A percentile compares a stretch with the other conserved stretches of the same genome.
Evolutionary conservation across 2,888 invertebrate species (phyloP).

Genomic region (Rhogogaster chlorosoma): DNA sequence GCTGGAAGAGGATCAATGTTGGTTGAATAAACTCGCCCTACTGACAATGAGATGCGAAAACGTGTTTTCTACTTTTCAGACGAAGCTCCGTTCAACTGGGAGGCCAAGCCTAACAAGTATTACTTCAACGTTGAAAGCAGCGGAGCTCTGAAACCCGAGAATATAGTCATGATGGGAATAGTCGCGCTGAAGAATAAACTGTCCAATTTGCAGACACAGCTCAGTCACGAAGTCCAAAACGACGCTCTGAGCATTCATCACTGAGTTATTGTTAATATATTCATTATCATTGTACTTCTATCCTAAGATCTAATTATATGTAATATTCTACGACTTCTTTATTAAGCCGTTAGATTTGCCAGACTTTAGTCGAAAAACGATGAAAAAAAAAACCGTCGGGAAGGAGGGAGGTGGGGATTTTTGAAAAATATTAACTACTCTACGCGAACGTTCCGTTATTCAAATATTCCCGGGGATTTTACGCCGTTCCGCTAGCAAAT

Average conservation of each 20-base stretch:
- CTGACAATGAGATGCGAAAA: slow-evolving; percentile 8
- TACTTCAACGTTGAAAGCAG: slow-evolving; percentile 98
- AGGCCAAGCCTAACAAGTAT: slow-evolving; percentile 97
- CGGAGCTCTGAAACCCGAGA: slow-evolving; percentile 96
- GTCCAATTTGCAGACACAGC: slow-evolving; percentile 95
- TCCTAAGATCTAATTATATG: background rate
- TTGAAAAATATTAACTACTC: no score
- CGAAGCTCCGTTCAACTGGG: slow-evolving; percentile 96
- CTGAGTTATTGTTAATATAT: slow-evolving; percentile 69
- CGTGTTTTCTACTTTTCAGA: slow-evolving; percentile 75
- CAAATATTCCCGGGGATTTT: background rate
- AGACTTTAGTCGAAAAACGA: no score
- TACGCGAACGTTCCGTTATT: background rate
- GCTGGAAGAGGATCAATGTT: slow-evolving; percentile 93
- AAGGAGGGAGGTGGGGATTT: no score
- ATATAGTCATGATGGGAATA: slow-evolving; percentile 97
- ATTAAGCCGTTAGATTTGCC: no score
- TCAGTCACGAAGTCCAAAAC: slow-evolving; percentile 92
- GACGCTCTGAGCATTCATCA: slow-evolving; percentile 88
- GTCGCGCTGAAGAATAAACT: slow-evolving; percentile 96
- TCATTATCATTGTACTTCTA: slow-evolving; percentile 41
- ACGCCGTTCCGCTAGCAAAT: background rate
- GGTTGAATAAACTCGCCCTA: slow-evolving; percentile 64
- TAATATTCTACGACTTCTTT: background rate
- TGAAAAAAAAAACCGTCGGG: no score